Evolutionary conservation across 2,888 invertebrate genomes (phyloP).

Genomic region (Pterostichus niger): DNA sequence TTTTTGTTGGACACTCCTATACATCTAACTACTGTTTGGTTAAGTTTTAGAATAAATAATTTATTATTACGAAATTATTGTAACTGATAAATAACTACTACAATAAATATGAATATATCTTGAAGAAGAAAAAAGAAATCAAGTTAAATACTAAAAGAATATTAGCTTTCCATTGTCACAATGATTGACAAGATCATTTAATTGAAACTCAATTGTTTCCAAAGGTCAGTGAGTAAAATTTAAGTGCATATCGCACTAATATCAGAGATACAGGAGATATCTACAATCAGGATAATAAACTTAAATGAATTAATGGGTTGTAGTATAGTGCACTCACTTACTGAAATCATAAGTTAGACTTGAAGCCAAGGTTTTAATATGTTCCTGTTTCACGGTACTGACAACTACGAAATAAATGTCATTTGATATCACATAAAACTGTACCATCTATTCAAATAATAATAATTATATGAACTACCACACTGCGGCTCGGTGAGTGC

Average conservation of each 20-base stretch:
- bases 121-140: not conserved
- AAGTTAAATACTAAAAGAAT: constrained; percentile 5
- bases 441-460: not conserved
- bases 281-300: constrained; percentile 53
- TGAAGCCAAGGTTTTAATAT: constrained; percentile 28
- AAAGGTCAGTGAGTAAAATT: constrained; percentile 60
- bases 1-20: too few species aligned
- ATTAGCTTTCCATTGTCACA: constrained; percentile 35
- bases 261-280: constrained; percentile 55
- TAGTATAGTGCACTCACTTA: constrained; percentile 38
- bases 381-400: constrained; percentile 22
- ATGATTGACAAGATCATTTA: constrained; percentile 53
- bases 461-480: too few species aligned
- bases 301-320: constrained; percentile 51
- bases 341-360: constrained; percentile 39
- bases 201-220: constrained; percentile 56
- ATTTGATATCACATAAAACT: not conserved
- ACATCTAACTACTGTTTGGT: too few species aligned
- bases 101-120: too few species aligned
- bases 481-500: too few species aligned
- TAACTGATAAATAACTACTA: too few species aligned
- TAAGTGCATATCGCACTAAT: constrained; percentile 59
- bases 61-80: too few species aligned
- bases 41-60: too few species aligned
- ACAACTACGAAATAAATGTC: constrained; percentile 23